Conservation (phyloP, 92 coral and sea anemone genomes). For the Metridium senile region DNA sequence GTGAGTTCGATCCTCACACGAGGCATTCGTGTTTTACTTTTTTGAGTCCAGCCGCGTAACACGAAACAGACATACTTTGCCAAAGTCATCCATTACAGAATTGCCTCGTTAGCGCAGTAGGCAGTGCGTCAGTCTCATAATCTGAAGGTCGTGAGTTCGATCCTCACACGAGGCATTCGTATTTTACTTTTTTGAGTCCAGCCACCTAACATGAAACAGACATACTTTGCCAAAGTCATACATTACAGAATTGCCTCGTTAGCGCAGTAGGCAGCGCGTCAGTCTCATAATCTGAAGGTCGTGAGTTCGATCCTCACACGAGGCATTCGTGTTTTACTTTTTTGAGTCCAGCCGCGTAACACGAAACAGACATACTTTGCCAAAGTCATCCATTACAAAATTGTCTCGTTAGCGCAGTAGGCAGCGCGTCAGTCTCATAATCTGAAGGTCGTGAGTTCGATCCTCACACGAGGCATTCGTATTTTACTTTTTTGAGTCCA, state of each 20-base stretch:
- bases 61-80: no score
- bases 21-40: no score
- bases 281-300: slow-evolving; percentile 95
- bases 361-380: no score
- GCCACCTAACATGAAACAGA: no score
- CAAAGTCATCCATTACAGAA: no score
- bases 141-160: slow-evolving; percentile 99
- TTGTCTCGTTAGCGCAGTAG: slow-evolving; percentile 90
- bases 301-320: slow-evolving; percentile 99
- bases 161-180: slow-evolving; percentile 92
- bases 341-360: no score
- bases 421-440: slow-evolving; percentile 82
- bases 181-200: no score
- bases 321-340: no score
- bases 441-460: slow-evolving; percentile 99
- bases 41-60: no score
- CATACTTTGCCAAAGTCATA: no score
- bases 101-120: slow-evolving; percentile 81
- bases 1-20: slow-evolving; percentile 99
- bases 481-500: no score
- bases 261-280: slow-evolving; percentile 85
- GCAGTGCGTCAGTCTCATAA: slow-evolving; percentile 80
- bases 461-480: slow-evolving; percentile 94
- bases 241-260: slow-evolving; percentile 72
- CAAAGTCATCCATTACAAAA: no score